Conservation (phyloP, 2,113 vertebrate species). For the Todiramphus chloris region DNA sequence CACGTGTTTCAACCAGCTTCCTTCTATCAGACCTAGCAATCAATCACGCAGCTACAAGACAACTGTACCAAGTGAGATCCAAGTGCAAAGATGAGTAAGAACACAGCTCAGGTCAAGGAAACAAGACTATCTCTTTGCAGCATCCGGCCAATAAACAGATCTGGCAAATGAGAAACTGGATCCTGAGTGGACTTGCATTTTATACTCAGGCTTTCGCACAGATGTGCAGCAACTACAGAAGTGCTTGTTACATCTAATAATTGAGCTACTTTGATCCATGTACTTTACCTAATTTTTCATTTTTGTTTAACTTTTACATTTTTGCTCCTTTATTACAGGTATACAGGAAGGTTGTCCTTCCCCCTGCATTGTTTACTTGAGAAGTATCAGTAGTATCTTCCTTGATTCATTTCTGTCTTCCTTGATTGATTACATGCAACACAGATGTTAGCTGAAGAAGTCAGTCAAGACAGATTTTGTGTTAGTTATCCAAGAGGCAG, state of each 20-base stretch:
- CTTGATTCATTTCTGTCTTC: background rate
- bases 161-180: background rate
- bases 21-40: background rate
- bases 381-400: background rate
- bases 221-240: background rate
- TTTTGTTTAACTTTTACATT: background rate
- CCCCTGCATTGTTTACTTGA: background rate
- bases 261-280: background rate
- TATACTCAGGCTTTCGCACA: background rate
- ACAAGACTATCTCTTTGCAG: background rate
- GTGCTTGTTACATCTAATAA: background rate
- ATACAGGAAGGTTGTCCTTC: background rate
- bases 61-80: background rate
- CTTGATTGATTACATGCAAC: background rate
- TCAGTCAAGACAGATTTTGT: background rate
- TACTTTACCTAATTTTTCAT: background rate
- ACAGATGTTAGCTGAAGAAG: background rate
- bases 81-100: background rate
- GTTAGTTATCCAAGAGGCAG: background rate
- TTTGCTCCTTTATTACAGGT: background rate
- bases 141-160: background rate
- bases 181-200: background rate
- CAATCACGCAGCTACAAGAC: background rate
- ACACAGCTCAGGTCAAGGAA: background rate
- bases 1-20: background rate